phyloP scores from a whole-genome alignment of 1,140 invertebrate genomes.

The Lepidurus couesii region DNA sequence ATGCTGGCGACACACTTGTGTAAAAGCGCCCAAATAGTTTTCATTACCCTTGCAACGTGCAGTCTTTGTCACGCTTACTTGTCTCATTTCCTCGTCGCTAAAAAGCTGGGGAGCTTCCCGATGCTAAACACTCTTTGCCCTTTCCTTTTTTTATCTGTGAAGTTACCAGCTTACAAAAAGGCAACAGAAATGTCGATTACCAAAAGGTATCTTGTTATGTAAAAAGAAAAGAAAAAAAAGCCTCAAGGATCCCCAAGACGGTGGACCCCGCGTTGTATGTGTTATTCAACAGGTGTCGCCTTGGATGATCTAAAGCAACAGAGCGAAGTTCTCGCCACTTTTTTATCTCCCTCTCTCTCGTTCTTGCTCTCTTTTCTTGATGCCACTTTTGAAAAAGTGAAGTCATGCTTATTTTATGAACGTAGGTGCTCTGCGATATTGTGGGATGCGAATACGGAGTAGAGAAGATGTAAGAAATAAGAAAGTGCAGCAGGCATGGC shows the following conservation, averaged over 20 bases:
- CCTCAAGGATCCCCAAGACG: neutral
- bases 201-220: neutral
- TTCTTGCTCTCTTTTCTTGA: neutral
- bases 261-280: neutral
- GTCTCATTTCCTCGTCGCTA: too few relatives aligned
- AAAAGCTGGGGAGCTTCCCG: too few relatives aligned
- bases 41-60: too few relatives aligned
- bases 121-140: too few relatives aligned
- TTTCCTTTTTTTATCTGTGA: too few relatives aligned
- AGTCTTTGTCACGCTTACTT: too few relatives aligned
- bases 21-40: too few relatives aligned
- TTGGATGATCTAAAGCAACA: neutral
- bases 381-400: neutral
- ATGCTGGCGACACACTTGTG: too few relatives aligned
- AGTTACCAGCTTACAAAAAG: too few relatives aligned
- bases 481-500: neutral
- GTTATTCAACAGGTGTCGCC: constrained; percentile 10
- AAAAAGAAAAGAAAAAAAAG: neutral
- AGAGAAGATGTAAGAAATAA: neutral
- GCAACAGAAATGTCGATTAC: neutral
- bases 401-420: neutral
- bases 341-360: neutral
- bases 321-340: neutral
- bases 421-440: neutral
- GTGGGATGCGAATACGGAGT: neutral